These are phyloP conservation scores for Sebastes alutus DNA, from an alignment of 2,797 vertebrate species.

Conservation along the genomic window DNA sequence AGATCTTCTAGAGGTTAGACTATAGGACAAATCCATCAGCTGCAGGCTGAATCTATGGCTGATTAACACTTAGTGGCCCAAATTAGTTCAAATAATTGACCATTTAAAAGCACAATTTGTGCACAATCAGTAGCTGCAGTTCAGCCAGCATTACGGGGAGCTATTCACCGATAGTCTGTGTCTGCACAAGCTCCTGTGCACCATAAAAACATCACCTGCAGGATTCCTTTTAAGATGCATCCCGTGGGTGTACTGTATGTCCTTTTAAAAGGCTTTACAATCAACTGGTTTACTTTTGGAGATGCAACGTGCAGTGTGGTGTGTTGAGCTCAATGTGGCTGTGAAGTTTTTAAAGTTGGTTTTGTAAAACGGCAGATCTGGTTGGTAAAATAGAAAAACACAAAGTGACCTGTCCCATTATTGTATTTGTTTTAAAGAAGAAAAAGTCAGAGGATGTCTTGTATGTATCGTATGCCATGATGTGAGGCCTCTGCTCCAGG, in stretches of 20 bases:
- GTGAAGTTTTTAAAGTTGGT: neutral
- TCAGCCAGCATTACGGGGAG: neutral
- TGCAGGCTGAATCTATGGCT: neutral
- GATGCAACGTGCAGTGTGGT: neutral
- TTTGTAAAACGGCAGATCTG: neutral
- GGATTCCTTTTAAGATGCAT: neutral
- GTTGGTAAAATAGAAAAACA: neutral
- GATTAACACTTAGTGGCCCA: neutral
- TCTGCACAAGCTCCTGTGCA: neutral
- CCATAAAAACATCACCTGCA: neutral
- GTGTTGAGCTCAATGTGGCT: neutral
- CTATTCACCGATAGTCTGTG: neutral
- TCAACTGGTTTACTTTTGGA: neutral
- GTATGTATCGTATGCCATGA: neutral
- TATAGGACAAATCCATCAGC: neutral
- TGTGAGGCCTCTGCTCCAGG: conserved; percentile 21
- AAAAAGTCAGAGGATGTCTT: neutral
- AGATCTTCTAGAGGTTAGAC: neutral
- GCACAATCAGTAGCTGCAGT: neutral
- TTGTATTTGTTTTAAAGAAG: neutral
- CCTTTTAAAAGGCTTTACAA: neutral
- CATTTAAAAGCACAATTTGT: neutral
- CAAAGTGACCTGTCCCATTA: neutral
- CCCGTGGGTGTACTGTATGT: neutral
- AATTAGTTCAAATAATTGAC: neutral